Evolutionary conservation across 2,888 invertebrate species (phyloP), one percentile per base, ranked within the genome.

Genomic region (Carterocephalus palaemon): DNA sequence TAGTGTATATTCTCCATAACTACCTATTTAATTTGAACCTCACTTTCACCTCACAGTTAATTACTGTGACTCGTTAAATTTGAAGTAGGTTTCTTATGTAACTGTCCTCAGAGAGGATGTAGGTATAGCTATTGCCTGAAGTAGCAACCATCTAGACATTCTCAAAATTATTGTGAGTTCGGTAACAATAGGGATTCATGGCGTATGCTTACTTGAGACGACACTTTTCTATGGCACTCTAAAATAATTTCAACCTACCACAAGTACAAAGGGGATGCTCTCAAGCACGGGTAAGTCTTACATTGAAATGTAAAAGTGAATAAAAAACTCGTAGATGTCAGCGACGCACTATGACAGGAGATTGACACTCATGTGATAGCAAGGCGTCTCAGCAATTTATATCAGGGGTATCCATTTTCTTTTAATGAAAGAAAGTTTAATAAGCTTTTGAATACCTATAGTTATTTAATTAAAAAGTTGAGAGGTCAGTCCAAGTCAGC

Each of bases 1-100:
- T n/a, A n/a, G n/a, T n/a, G n/a, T n/a, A 65, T 64, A 65, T 60
- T 64, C 63, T 60, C 54, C 54, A 59, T 57, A 60, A 55, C 59
- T 62, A 58, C 59, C 64, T 19, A 24, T 20, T 60, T 62, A 59
- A n/a, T n/a, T n/a, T n/a, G n/a, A n/a, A n/a, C n/a, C n/a, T n/a
- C n/a, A n/a, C n/a, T n/a, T n/a, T n/a, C n/a, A n/a, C n/a, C n/a
- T n/a, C n/a, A n/a, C n/a, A n/a, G n/a, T n/a, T n/a, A n/a, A n/a
- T n/a, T n/a, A n/a, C n/a, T n/a, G n/a, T n/a, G n/a, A n/a, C n/a
- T n/a, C n/a, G n/a, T n/a, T n/a, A n/a, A n/a, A n/a, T n/a, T n/a
- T n/a, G n/a, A n/a, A n/a, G n/a, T n/a, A n/a, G n/a, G n/a, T n/a
- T n/a, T n/a, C n/a, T n/a, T n/a, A n/a, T n/a, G n/a, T n/a, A n/a